Base-by-base conservation (phyloP, 2,797 vertebrate genomes). In the Coranthus polyacanthus region DNA sequence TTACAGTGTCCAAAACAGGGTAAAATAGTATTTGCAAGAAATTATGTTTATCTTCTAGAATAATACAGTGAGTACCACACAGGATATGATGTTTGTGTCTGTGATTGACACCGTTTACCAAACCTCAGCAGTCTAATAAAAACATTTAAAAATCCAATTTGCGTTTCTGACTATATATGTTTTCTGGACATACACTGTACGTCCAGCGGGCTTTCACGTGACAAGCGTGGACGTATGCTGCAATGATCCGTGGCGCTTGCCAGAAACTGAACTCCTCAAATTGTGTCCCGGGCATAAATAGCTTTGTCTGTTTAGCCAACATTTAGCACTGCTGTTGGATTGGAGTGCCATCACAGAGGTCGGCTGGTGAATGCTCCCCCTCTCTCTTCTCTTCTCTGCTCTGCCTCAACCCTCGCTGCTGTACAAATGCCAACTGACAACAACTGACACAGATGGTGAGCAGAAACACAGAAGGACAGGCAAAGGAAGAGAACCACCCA, bases 341-440 rank as follows among this genome's bases (percentile, higher is more conserved):
- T 72, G 70, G 82, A 83, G 84, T 58, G 70, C 82, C 78, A 72
- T 87, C 74, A 73, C 84, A 70, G 77, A 82, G 88, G 83, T 87
- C 77, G 76, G 68, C 75, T 72, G 79, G 70, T 85, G 68, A 81
- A 60, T 9, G 59, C 68, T 24, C 67, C 74, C 59, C 38, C 56
- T 18, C 51, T 57, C 73, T 59, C 75, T 7, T 57, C 73, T 59
- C 75, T 7, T 51, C 49, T 79, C 63, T 59, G 72, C 82, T 90
- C 88, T 91, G 92, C 93, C 92, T 93, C 93, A 92, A 92, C 92
- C 92, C 91, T 92, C 81, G 71, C 81, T 86, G 80, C 90, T 88
- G 86, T 83, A 91, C 84, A 92, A 79, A 91, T 75, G 79, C 89
- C 87, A 88, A 91, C 86, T 74, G 80, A 90, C 84, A 74, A 92